Percentiles rank a stretch among this genome's conserved stretches.
phyloP scores from a whole-genome alignment of 23 tunicate genomes.

The Trididemnum nubilum region DNA sequence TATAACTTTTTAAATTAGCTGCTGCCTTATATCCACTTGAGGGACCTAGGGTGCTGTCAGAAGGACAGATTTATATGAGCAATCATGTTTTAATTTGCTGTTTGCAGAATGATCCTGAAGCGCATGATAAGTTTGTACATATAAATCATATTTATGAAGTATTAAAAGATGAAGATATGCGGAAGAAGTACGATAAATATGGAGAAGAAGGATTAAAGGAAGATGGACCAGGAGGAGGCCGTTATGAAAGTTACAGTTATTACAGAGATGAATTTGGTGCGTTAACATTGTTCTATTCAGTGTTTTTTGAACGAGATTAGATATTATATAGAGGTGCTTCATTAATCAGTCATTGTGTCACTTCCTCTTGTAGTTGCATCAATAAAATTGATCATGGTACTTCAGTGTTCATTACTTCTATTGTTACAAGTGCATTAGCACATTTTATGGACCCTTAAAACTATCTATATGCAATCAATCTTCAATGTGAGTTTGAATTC shows the following conservation, averaged over 20 bases:
- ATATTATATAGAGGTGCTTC: neutral
- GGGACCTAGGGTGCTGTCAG: too few species aligned
- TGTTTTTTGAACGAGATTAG: neutral
- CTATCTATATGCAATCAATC: too few species aligned
- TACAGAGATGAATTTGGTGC: conserved; percentile 97
- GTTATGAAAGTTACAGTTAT: conserved; percentile 86
- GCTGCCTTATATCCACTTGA: too few species aligned
- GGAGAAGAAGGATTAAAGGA: conserved; percentile 99
- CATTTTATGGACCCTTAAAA: too few species aligned
- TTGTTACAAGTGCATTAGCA: too few species aligned
- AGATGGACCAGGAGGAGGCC: conserved; percentile 67
- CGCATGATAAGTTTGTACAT: conserved; percentile 92
- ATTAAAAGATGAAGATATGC: conserved; percentile 90
- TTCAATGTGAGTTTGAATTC: too few species aligned
- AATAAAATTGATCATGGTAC: too few species aligned
- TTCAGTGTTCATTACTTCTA: too few species aligned
- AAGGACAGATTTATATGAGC: too few species aligned
- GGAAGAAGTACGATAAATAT: conserved; percentile 97
- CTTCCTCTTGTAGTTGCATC: too few species aligned
- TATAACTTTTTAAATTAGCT: too few species aligned
- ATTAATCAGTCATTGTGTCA: neutral
- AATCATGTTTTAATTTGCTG: too few species aligned
- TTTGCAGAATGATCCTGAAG: conserved; percentile 89
- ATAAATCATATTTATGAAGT: conserved; percentile 96
- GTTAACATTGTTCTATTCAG: neutral